A percentile compares a stretch with the other conserved stretches of the same genome.
Evolutionary conservation across 1,140 invertebrate species (phyloP).

Genomic region (Microplitis mediator): DNA sequence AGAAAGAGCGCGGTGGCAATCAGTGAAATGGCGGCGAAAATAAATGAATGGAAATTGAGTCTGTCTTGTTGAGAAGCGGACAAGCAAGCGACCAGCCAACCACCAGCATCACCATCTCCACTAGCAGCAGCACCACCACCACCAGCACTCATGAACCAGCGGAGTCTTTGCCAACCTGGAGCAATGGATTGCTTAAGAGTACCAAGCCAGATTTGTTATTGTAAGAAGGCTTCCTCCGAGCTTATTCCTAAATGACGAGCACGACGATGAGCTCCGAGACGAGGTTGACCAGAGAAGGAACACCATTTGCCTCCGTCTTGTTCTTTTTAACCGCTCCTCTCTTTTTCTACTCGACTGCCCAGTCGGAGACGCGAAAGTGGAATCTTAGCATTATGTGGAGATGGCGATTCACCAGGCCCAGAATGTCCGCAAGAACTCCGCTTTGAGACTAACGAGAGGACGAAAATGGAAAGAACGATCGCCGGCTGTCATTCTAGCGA

Average conservation of each 20-base stretch:
- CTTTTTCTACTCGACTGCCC: too few species aligned
- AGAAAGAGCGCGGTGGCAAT: constrained; percentile 43
- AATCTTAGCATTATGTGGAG: constrained; percentile 30
- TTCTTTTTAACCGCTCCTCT: neutral
- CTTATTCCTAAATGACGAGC: neutral
- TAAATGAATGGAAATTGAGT: constrained; percentile 60
- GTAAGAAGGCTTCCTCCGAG: constrained; percentile 40
- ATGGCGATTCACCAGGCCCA: constrained; percentile 20
- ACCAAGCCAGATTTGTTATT: constrained; percentile 49
- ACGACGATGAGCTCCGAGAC: neutral
- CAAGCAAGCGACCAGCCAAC: constrained; percentile 31
- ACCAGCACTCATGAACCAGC: constrained; percentile 3
- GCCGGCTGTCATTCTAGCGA: constrained; percentile 23
- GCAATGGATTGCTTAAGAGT: constrained; percentile 47
- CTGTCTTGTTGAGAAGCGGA: constrained; percentile 42
- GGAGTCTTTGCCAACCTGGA: constrained; percentile 39
- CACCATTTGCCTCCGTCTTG: neutral
- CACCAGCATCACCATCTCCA: neutral
- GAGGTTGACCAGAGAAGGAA: neutral
- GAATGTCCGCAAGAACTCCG: constrained; percentile 27
- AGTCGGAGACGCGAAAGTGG: neutral
- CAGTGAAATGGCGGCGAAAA: constrained; percentile 58
- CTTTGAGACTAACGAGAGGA: constrained; percentile 17
- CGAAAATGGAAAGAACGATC: constrained; percentile 25
- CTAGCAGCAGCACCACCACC: constrained; percentile 12